These are phyloP conservation scores for Masticophis lateralis DNA, from an alignment of 2,797 vertebrate genomes.

Conservation along the genomic window DNA sequence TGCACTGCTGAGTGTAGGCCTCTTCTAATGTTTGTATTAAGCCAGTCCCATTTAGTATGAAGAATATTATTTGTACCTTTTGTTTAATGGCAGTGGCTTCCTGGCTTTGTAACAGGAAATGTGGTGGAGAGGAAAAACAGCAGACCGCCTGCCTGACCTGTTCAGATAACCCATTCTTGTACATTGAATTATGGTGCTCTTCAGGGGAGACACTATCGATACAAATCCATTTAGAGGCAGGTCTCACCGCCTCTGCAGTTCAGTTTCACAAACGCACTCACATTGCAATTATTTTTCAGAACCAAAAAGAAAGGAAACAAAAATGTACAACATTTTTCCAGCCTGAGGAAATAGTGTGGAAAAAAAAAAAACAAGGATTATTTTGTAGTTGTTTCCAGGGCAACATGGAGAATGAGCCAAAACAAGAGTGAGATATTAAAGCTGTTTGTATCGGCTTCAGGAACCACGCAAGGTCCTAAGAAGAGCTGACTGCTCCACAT, in stretches of 20 bases:
- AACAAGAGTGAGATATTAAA: constrained; percentile 17
- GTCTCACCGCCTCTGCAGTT: not conserved
- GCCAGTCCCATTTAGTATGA: constrained; percentile 27
- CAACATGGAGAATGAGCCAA: constrained; percentile 58
- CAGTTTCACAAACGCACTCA: not conserved
- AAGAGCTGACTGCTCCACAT: not conserved
- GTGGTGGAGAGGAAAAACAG: constrained; percentile 59
- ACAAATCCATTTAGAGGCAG: constrained; percentile 18
- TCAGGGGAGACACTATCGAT: not conserved
- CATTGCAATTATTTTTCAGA: constrained; percentile 3
- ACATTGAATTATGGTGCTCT: not conserved
- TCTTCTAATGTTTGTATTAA: constrained; percentile 12
- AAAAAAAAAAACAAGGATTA: constrained; percentile 62
- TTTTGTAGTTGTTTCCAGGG: constrained; percentile 68
- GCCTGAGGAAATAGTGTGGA: constrained; percentile 62
- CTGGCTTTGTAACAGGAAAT: constrained; percentile 73
- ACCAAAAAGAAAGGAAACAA: not conserved
- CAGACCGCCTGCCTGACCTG: constrained; percentile 16
- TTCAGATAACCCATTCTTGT: constrained; percentile 34
- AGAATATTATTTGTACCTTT: constrained; percentile 45
- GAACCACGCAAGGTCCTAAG: constrained; percentile 14
- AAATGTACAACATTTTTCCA: constrained; percentile 25
- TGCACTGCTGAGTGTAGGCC: not conserved
- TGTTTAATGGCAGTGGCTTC: constrained; percentile 54
- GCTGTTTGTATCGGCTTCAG: constrained; percentile 33